These are phyloP conservation scores for Clarias fuscus DNA, from an alignment of 2,797 vertebrate genomes.

Conservation along the genomic window DNA sequence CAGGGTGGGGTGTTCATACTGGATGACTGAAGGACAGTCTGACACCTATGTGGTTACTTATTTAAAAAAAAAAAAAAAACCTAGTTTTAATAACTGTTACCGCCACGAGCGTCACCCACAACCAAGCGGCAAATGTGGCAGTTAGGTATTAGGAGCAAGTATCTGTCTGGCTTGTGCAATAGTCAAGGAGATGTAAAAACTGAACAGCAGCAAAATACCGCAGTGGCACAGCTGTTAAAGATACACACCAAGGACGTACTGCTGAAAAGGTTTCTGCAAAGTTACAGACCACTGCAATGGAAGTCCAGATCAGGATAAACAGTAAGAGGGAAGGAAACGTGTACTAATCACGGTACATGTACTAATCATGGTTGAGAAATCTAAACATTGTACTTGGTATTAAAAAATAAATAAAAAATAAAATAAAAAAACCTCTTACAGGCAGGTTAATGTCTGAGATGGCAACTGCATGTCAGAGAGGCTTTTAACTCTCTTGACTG, in stretches of 20 bases:
- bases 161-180: constrained; percentile 27
- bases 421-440: not conserved
- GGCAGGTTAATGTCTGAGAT: not conserved
- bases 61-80: not conserved
- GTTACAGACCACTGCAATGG: not conserved
- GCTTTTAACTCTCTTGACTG: not conserved
- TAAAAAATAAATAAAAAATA: too few relatives aligned
- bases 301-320: constrained; percentile 10
- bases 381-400: not conserved
- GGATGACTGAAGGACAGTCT: not conserved
- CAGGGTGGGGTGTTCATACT: not conserved
- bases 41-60: not conserved
- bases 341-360: not conserved
- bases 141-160: constrained; percentile 35
- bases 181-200: constrained; percentile 48
- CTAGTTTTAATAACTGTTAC: not conserved
- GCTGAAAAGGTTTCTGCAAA: constrained; percentile 33
- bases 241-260: constrained; percentile 17
- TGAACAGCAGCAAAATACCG: constrained; percentile 44
- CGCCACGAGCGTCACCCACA: constrained; percentile 1
- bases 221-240: constrained; percentile 46
- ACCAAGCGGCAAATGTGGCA: constrained; percentile 37
- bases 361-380: not conserved
- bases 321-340: not conserved
- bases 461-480: not conserved